These are phyloP conservation scores for Hirtodrosophila cameraria DNA, from an alignment of 2,888 invertebrate genomes.

Conservation along the genomic window DNA sequence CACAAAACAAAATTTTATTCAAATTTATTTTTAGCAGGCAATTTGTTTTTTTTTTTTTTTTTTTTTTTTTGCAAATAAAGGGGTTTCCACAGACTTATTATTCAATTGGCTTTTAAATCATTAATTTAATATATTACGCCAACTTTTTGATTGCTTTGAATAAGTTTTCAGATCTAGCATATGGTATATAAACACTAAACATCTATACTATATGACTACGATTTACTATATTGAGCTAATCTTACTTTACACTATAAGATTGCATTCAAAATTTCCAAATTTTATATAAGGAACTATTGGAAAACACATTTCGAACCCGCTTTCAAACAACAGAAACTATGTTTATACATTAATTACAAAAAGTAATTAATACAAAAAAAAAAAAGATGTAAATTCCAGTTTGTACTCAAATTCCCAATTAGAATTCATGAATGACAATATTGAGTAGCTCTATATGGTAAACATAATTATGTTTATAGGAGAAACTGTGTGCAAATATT, in stretches of 20 bases:
- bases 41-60: conserved; percentile 5
- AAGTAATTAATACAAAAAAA: too few relatives aligned
- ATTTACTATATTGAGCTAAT: too few relatives aligned
- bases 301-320: too few relatives aligned
- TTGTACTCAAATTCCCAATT: neutral
- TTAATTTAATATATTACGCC: conserved; percentile 37
- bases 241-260: too few relatives aligned
- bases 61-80: conserved; percentile 11
- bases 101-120: conserved; percentile 49
- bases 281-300: too few relatives aligned
- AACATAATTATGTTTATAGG: neutral
- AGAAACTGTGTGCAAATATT: conserved; percentile 36
- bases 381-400: too few relatives aligned
- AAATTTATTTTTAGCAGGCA: conserved; percentile 8
- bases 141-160: conserved; percentile 43
- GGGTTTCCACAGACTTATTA: conserved; percentile 31
- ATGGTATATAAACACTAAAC: too few relatives aligned
- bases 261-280: too few relatives aligned
- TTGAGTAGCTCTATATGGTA: neutral
- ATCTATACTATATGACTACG: too few relatives aligned
- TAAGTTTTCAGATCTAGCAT: conserved; percentile 2
- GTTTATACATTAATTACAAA: too few relatives aligned
- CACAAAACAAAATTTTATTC: neutral
- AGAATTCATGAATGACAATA: neutral
- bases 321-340: too few relatives aligned